Evolutionary conservation across 2,113 vertebrate genomes (phyloP).

Genomic region (Aldabrachelys gigantea): DNA sequence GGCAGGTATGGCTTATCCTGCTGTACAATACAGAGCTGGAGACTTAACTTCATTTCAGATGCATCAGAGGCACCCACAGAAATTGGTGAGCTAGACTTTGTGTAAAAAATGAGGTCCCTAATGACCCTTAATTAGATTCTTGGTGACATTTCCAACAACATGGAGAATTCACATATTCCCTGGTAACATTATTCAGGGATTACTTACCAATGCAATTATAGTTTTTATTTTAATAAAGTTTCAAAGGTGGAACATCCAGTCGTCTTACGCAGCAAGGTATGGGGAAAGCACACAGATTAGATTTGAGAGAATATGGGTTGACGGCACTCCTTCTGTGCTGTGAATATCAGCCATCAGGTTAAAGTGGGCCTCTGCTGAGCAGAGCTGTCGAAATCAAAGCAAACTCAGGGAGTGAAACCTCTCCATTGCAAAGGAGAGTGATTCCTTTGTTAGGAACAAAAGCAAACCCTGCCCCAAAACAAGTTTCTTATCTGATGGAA

Average conservation of each 20-base stretch:
- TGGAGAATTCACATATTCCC: slow-evolving; percentile 26
- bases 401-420: background rate
- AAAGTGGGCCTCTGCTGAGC: background rate
- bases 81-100: background rate
- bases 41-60: slow-evolving; percentile 55
- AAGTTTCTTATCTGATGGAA: slow-evolving; percentile 55
- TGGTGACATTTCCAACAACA: slow-evolving; percentile 38
- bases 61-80: slow-evolving; percentile 4
- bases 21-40: background rate
- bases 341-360: background rate
- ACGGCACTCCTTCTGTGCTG: background rate
- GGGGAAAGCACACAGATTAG: background rate
- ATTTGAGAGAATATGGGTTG: background rate
- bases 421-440: background rate
- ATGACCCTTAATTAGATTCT: background rate
- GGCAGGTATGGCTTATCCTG: slow-evolving; percentile 50
- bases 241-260: background rate
- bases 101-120: background rate
- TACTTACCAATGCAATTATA: background rate
- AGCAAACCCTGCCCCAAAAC: background rate
- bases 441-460: slow-evolving; percentile 36
- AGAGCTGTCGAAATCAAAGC: slow-evolving; percentile 26
- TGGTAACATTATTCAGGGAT: slow-evolving; percentile 44
- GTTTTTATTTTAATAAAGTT: background rate
- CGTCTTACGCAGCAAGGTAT: background rate